phyloP scores from a whole-genome alignment of 2,113 vertebrate species.

The Serinus canaria region DNA sequence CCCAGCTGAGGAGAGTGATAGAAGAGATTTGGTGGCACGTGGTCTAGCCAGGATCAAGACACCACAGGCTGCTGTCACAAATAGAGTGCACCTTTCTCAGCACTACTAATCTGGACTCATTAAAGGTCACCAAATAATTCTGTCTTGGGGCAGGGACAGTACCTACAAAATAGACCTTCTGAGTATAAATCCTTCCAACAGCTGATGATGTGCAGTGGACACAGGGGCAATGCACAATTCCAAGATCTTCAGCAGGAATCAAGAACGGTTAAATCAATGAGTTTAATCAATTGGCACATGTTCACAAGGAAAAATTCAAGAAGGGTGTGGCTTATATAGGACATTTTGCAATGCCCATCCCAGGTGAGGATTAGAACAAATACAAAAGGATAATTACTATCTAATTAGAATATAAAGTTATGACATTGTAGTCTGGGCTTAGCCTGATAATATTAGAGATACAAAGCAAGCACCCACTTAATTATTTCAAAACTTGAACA shows the following conservation, averaged over 20 bases:
- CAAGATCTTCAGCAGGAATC: not conserved
- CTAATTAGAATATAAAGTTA: not conserved
- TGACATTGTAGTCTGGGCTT: not conserved
- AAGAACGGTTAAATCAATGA: not conserved
- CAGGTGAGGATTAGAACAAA: not conserved
- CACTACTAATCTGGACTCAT: not conserved
- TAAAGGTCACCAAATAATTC: not conserved
- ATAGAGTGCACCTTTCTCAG: not conserved
- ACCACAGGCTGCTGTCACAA: not conserved
- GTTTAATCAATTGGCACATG: not conserved
- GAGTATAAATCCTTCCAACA: not conserved
- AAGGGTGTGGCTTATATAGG: not conserved
- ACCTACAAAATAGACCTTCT: not conserved
- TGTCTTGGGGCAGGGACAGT: not conserved
- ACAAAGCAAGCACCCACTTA: not conserved
- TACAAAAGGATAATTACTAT: not conserved
- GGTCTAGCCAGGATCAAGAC: not conserved
- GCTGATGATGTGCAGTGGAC: not conserved
- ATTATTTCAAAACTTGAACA: not conserved
- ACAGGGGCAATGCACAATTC: not conserved
- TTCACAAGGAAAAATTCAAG: not conserved
- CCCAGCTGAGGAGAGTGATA: not conserved
- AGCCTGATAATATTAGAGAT: not conserved
- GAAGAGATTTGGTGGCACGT: not conserved
- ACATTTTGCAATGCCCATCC: not conserved